Percentiles rank a stretch among this genome's conserved stretches.
Evolutionary conservation across 2,113 vertebrate species (phyloP).

Genomic region (Echinops telfairi): DNA sequence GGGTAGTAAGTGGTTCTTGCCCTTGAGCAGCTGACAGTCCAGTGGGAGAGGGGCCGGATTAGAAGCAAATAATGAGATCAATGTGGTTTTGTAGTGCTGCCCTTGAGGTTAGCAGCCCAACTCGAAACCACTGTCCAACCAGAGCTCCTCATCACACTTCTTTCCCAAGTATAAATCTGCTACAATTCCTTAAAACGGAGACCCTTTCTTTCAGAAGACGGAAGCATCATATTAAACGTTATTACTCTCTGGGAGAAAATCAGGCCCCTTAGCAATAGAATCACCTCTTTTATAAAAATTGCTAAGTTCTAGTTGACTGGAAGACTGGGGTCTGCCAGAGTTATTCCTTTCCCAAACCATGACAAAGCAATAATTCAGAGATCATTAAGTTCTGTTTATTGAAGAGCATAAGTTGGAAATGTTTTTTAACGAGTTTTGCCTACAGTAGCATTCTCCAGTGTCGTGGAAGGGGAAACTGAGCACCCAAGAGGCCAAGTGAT

Average conservation of each 20-base stretch:
- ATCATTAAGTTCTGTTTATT: not conserved
- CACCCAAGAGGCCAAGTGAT: not conserved
- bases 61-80: not conserved
- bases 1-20: not conserved
- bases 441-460: not conserved
- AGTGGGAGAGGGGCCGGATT: not conserved
- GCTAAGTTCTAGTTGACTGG: conserved; percentile 48
- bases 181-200: not conserved
- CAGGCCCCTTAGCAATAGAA: conserved; percentile 35
- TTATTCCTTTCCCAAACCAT: conserved; percentile 38
- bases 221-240: not conserved
- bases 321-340: conserved; percentile 4
- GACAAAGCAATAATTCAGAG: conserved; percentile 3
- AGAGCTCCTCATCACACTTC: not conserved
- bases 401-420: not conserved
- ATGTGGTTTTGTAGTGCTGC: no score
- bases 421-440: not conserved
- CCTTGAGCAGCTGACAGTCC: not conserved
- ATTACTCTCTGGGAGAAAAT: conserved; percentile 46
- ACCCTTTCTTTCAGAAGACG: not conserved
- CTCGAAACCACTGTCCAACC: no score
- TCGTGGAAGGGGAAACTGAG: not conserved
- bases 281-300: not conserved
- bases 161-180: not conserved
- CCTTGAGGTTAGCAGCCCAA: no score